These are phyloP conservation scores for Hyphantria cunea DNA, from an alignment of 1,140 invertebrate species.

Conservation along the genomic window DNA sequence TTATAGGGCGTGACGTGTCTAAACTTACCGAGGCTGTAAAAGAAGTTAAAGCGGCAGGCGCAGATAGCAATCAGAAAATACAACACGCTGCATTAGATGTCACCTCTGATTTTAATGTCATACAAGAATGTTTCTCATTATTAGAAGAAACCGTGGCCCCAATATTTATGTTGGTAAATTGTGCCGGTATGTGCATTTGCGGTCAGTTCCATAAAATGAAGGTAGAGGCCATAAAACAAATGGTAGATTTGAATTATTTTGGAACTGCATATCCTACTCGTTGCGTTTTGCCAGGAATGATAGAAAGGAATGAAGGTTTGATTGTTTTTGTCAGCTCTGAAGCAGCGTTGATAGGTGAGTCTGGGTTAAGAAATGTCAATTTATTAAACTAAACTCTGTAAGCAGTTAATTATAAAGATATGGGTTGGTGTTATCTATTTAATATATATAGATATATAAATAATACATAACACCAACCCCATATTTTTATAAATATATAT, in stretches of 20 bases:
- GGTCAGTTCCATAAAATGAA: conserved; percentile 92
- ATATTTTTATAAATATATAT: too few species aligned
- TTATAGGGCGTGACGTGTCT: conserved; percentile 90
- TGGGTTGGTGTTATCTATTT: too few species aligned
- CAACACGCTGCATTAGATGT: conserved; percentile 89
- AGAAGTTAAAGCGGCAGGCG: conserved; percentile 81
- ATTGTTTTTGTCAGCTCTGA: conserved; percentile 95
- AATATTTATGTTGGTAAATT: conserved; percentile 95
- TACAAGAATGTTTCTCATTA: conserved; percentile 85
- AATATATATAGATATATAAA: too few species aligned
- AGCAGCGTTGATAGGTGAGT: conserved; percentile 92
- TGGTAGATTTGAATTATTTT: conserved; percentile 88
- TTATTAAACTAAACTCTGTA: too few species aligned
- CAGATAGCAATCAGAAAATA: conserved; percentile 84
- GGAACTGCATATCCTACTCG: conserved; percentile 88
- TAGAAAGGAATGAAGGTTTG: conserved; percentile 86
- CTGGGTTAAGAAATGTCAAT: neutral
- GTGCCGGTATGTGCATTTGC: conserved; percentile 92
- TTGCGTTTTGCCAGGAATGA: conserved; percentile 87
- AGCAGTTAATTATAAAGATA: too few species aligned
- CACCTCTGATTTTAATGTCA: conserved; percentile 83
- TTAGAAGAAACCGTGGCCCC: conserved; percentile 84
- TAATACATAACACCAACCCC: too few species aligned
- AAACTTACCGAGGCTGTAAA: conserved; percentile 85
- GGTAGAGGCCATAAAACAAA: conserved; percentile 86